Percentiles rank a stretch among this genome's conserved stretches.
phyloP scores from a whole-genome alignment of 2,797 vertebrate genomes.

The Ateles fusciceps region DNA sequence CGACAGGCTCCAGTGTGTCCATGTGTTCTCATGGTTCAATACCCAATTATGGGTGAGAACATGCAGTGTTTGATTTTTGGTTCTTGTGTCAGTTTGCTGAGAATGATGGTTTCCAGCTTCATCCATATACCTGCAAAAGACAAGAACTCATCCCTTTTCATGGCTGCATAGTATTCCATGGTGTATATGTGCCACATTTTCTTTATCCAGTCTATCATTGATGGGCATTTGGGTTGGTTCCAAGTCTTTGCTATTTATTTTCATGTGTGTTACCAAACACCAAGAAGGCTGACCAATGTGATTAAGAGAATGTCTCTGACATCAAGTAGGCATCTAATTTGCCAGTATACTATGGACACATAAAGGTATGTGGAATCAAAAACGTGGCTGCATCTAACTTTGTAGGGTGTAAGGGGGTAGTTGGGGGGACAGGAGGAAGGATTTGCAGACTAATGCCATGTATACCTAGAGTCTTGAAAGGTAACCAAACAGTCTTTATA shows the following conservation, averaged over 20 bases:
- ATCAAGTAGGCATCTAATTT: neutral
- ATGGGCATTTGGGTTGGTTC: too few relatives aligned
- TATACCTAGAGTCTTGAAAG: neutral
- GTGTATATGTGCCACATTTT: too few relatives aligned
- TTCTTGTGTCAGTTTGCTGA: too few relatives aligned
- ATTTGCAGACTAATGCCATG: neutral
- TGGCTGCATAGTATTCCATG: too few relatives aligned
- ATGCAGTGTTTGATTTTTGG: too few relatives aligned
- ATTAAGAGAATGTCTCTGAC: neutral
- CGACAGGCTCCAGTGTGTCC: too few relatives aligned
- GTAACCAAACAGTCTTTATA: neutral
- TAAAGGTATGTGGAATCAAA: neutral
- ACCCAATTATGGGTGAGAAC: too few relatives aligned
- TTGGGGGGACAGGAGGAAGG: neutral
- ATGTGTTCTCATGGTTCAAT: too few relatives aligned
- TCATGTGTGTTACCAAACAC: neutral
- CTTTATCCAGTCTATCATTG: too few relatives aligned
- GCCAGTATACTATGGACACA: neutral
- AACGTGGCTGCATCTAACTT: neutral
- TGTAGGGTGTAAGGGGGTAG: fast-evolving
- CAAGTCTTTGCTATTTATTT: neutral
- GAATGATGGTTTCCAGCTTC: too few relatives aligned
- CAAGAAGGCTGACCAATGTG: neutral
- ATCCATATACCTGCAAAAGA: too few relatives aligned
- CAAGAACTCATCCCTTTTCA: too few relatives aligned